Evolutionary conservation across 2,888 invertebrate genomes (phyloP), one percentile per base, ranked within the genome.

Genomic region (Halocaridina rubra): DNA sequence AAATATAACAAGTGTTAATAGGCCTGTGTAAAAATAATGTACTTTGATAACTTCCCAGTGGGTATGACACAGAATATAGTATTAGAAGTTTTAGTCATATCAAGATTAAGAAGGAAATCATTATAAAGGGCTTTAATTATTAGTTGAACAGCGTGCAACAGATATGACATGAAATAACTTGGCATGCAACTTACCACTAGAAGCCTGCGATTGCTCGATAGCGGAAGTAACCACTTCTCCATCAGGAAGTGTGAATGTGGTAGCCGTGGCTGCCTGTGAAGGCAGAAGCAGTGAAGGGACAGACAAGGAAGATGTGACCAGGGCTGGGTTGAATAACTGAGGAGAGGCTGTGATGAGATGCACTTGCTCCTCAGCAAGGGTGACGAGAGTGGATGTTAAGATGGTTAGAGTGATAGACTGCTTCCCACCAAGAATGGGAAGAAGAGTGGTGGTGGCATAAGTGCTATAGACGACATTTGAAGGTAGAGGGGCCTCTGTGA

Each of bases 351-450:
- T 89, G 39, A 86, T 72, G n/a, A 89, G 84, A 69, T 84, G 84
- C 53, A 89, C 76, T 46, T 89, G 88, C 0, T 88, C 84, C 29
- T 74, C 86, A 13, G 81, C 85, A n/a, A 89, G 84, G 16, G 89
- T 89, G 32, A 89, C 88, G 29, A 89, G 82, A 3, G 88, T 87
- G 7, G 89, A 89, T 2, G 89, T 89, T 16, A 89, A 75, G 3
- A 89, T 82, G 53, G 89, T 88, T n/a, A 89, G 74, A 13, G 89
- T 89, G 8, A 89, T 84, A 2, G 87, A 88, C 27, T 87, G 89
- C 29, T 89, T 88, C 1, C 89, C 89, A 30, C 89, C 89, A 32
- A 89, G 86, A 61, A 89, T 89, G 1, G 89, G 89, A 30, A 89
- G 86, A 8, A 88, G 84, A 0, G 89, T 89, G 19, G 89, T 88